Base-by-base conservation (phyloP, 1,140 invertebrate genomes). In the Pararge aegeria region DNA sequence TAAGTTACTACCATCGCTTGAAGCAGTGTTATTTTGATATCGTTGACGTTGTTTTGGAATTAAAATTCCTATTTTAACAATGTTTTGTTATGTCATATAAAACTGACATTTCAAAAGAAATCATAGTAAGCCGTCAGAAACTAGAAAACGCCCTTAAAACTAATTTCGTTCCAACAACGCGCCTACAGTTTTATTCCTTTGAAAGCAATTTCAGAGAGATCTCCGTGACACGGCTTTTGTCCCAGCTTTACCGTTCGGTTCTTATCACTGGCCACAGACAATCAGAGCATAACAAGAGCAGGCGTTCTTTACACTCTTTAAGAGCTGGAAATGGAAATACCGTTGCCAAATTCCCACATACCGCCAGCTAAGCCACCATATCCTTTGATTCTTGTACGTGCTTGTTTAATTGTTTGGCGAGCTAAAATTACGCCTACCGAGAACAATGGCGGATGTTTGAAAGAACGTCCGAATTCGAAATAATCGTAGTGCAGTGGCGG, bases 241-340 rank as follows among this genome's bases (percentile, higher is more conserved):
- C 65, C 64, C 63, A 30, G 21, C 56, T 50, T 60, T 70, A 71
- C 68, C 61, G 77, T 71, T 76, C 74, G 54, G 55, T 66, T 66
- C 63, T 64, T 58, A 56, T 66, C 55, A 60, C 59, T 62, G 66
- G 51, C 58, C 42, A 65, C 59, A 42, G 64, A 60, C 67, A 80
- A 80, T 73, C 73, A 76, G 77, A 66, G 70, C 75, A 73, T 64
- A 74, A 74, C 71, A 67, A 54, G 63, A 73, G 76, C 73, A 80
- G 57, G 56, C 49, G 54, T 60, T 68, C 3, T 12, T 27, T 50
- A 16, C 52, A 50, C 38, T 54, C 50, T 42, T 58, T 52, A 60
- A 18, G 30, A 52, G 50, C 51, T 55, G 5, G 27, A 59, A 73
- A 70, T 69, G 38, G 48, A 66, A 42, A 66, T 65, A 63, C 24